phyloP scores from a whole-genome alignment of 2,888 invertebrate species.

The Apotomis betuletana region DNA sequence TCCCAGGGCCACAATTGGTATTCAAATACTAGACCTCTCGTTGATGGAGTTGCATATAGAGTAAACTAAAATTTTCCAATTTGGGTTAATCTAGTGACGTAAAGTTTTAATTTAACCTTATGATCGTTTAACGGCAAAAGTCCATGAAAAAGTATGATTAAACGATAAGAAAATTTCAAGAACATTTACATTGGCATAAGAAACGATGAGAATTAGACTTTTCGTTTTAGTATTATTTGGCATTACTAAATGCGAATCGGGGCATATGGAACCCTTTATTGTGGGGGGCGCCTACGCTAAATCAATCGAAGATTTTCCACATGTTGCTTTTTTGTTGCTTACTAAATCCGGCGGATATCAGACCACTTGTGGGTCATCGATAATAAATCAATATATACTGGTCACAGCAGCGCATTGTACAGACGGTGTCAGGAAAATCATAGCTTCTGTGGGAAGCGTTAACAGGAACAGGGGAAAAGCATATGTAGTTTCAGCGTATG shows the following conservation, averaged over 20 bases:
- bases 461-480: not conserved
- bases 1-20: not conserved
- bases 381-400: slow-evolving; percentile 9
- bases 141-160: slow-evolving; percentile 6
- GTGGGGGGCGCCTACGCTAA: slow-evolving; percentile 5
- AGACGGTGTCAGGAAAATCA: not conserved
- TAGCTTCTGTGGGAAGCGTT: not conserved
- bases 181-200: not conserved
- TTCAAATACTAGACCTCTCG: too few relatives aligned
- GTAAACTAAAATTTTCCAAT: too few relatives aligned
- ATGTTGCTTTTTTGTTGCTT: not conserved
- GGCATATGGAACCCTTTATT: slow-evolving; percentile 3
- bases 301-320: not conserved
- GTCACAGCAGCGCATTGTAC: slow-evolving; percentile 1
- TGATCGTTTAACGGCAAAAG: slow-evolving; percentile 1
- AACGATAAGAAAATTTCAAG: slow-evolving; percentile 3
- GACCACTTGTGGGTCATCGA: slow-evolving; percentile 6
- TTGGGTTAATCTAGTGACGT: not conserved
- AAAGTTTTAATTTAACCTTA: slow-evolving; percentile 13
- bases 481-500: not conserved
- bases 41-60: too few relatives aligned
- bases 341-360: not conserved
- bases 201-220: not conserved
- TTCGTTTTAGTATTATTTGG: slow-evolving; percentile 7
- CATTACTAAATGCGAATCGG: not conserved